Evolutionary conservation across 2,113 vertebrate species (phyloP), one percentile per base, ranked within the genome.

Genomic region (Syrrhaptes paradoxus): DNA sequence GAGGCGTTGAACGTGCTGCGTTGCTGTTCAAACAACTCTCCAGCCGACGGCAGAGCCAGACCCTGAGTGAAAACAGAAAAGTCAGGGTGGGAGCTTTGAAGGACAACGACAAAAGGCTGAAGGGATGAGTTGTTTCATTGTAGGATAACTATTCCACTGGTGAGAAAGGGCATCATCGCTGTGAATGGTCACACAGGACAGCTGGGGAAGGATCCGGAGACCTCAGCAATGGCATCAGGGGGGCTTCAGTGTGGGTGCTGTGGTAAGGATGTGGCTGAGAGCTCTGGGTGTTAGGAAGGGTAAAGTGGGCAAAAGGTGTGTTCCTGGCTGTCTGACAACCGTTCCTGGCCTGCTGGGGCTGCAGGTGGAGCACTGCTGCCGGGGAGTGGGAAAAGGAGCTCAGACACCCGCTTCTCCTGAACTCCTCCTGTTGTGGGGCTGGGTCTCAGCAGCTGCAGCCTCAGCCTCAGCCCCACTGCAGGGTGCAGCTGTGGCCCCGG

Each of bases 121-220:
- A 49, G 46, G 36, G 14, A 9, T 0, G 1, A 7, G 52, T 29
- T 41, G 36, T 38, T 21, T 36, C 70, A 18, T 21, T 32, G 43
- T 29, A 48, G 51, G 8, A 29, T 34, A 79, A 58, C 5, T 17
- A 22, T 51, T 54, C 46, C 29, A 43, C n/a, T 0, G 3, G 11
- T 41, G 49, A 32, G 26, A 74, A 7, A 52, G 11, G 25, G 38
- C 0, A 1, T 36, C 45, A 17, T 10, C 3, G 1, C 49, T 41
- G 45, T n/a, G 49, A 20, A 6, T 12, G 32, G 9, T 13, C 12
- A 1, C 2, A 1, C 10, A 6, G 59, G 21, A 25, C 0, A 3
- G 49, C 34, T 17, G 32, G 10, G 28, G 45, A n/a, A 41, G 34
- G 41, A 31, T 36, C 29, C 31, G 7, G 34, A 65, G 51, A 57